Conservation (phyloP, 2,888 invertebrate genomes). For the Sinopyrophorus schimmeli region DNA sequence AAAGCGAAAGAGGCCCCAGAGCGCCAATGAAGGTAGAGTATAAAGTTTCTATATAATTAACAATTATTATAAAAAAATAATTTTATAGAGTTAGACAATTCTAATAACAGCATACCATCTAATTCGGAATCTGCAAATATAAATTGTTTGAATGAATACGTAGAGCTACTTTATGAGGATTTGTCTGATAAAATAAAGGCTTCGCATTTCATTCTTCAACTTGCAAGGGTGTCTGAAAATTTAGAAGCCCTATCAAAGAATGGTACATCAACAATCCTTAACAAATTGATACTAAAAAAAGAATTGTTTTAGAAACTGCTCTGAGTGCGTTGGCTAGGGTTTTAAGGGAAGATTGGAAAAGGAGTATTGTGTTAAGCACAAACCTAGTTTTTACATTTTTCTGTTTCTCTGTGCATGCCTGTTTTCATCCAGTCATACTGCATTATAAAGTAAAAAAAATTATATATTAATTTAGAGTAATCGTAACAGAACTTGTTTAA, state of each 20-base stretch:
- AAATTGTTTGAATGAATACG: slow-evolving; percentile 88
- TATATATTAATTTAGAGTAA: neutral
- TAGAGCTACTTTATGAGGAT: slow-evolving; percentile 95
- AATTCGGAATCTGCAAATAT: slow-evolving; percentile 69
- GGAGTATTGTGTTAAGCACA: slow-evolving; percentile 93
- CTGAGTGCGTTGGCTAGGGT: slow-evolving; percentile 95
- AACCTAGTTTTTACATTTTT: slow-evolving; percentile 97
- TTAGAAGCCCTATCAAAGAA: slow-evolving; percentile 90
- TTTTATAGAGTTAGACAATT: slow-evolving; percentile 31
- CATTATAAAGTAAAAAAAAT: slow-evolving; percentile 79
- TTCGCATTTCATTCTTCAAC: slow-evolving; percentile 85
- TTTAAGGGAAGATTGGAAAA: slow-evolving; percentile 95
- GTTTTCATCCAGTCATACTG: slow-evolving; percentile 92
- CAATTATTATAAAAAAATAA: slow-evolving; percentile 1
- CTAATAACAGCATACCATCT: slow-evolving; percentile 29
- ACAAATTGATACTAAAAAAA: neutral
- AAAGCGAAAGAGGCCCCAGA: slow-evolving; percentile 66
- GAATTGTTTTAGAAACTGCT: slow-evolving; percentile 74
- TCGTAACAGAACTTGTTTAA: slow-evolving; percentile 45
- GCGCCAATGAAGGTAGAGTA: slow-evolving; percentile 41
- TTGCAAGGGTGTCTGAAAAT: slow-evolving; percentile 93
- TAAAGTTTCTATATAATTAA: slow-evolving; percentile 1
- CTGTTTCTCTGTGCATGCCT: slow-evolving; percentile 94
- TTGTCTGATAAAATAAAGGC: slow-evolving; percentile 90
- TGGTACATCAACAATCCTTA: slow-evolving; percentile 61